phyloP scores from a whole-genome alignment of 2,113 vertebrate genomes.

The Siniperca chuatsi region DNA sequence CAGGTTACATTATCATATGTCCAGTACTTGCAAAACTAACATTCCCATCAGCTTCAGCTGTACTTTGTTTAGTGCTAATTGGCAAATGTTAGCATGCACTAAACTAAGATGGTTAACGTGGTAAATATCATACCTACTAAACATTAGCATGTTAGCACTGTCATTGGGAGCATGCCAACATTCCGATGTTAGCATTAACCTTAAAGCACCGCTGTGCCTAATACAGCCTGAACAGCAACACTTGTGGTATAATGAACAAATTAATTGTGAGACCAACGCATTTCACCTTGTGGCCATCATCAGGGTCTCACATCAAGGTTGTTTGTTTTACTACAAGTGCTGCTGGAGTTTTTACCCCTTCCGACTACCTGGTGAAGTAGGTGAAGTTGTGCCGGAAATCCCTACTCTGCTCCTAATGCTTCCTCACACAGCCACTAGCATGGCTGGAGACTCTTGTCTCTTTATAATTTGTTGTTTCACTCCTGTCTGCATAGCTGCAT shows the following conservation, averaged over 20 bases:
- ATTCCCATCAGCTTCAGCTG: too few relatives aligned
- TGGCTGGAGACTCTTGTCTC: background rate
- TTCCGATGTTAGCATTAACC: background rate
- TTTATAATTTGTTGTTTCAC: conserved; percentile 6
- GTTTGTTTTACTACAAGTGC: too few relatives aligned
- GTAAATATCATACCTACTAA: background rate
- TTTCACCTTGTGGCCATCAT: too few relatives aligned
- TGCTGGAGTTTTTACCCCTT: conserved; percentile 4
- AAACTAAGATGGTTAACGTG: background rate
- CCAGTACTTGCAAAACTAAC: too few relatives aligned
- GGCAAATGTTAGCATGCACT: background rate
- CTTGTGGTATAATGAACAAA: too few relatives aligned
- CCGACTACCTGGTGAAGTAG: background rate
- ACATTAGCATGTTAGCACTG: background rate
- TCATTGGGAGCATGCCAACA: background rate
- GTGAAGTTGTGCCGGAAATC: conserved; percentile 17
- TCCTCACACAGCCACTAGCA: background rate
- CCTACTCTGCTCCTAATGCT: background rate
- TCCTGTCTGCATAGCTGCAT: background rate
- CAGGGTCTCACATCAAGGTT: too few relatives aligned
- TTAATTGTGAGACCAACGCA: too few relatives aligned
- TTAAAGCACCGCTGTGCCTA: background rate
- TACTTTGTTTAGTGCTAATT: background rate
- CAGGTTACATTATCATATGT: background rate
- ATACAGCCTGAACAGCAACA: background rate